Evolutionary conservation across 2,797 vertebrate species (phyloP), one percentile per base, ranked within the genome.

Genomic region (Dromococcyx pavoninus): DNA sequence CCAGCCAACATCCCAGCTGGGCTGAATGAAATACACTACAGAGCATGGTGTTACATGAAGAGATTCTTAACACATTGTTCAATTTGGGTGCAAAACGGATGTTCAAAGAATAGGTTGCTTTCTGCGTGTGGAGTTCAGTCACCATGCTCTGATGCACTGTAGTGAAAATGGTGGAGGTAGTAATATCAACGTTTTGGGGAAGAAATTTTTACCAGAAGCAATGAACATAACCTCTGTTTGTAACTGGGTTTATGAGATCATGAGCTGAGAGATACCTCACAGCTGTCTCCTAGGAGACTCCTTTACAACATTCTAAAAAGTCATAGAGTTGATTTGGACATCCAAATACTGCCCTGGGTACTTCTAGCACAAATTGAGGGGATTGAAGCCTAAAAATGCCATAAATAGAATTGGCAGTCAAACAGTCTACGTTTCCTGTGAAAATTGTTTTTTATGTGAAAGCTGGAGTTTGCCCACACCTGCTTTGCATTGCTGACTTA

Each of bases 391-490:
- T 89, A 46, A 79, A 92, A 69, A 89, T 91, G n/a, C 54, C 46
- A 30, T 80, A 85, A 89, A 91, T 74, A 95, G 84, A 94, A 50
- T 4, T 89, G 54, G 72, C 69, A 91, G 60, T 28, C 71, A 80
- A 83, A 56, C 43, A 78, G 35, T 41, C 30, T 61, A 71, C 24
- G 46, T 93, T 91, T 90, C 91, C 86, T 87, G 51, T 77, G 83
- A 94, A 78, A 97, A 88, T 76, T 85, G 13, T 9, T 51, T 80
- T 94, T 89, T 88, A 78, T 75, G 62, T 56, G 81, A 65, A 76
- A 88, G 86, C 67, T 78, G 88, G 76, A 75, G 15, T 48, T 64
- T 94, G n/a, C 37, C 39, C 33, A 54, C 86, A 94, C 58, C 76
- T 83, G 89, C 67, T 96, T 95, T 69, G 13, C 35, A 83, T 83